Evolutionary conservation across 2,797 vertebrate species (phyloP).

Genomic region (Propithecus deckenii): DNA sequence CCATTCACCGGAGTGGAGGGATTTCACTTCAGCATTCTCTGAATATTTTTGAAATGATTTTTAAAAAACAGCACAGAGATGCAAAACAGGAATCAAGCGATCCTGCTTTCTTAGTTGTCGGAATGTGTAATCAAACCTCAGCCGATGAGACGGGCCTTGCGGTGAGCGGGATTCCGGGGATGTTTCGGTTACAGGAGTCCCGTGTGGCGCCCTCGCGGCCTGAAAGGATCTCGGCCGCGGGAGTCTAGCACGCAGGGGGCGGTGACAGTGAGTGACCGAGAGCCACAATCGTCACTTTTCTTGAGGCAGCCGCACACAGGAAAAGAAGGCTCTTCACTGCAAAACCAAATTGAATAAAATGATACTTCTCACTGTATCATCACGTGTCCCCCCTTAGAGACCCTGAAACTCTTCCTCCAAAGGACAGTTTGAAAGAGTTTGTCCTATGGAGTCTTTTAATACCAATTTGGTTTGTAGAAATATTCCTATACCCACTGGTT

Average conservation of each 20-base stretch:
- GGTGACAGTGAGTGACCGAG: accelerated
- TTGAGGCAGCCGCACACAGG: neutral
- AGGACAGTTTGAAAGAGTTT: neutral
- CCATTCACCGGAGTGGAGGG: neutral
- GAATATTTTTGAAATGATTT: neutral
- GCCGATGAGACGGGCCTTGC: neutral
- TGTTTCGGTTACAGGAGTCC: neutral
- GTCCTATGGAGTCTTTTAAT: neutral
- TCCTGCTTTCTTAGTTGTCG: neutral
- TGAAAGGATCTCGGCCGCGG: accelerated
- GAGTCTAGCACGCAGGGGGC: accelerated
- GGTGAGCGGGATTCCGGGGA: neutral
- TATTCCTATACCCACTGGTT: neutral
- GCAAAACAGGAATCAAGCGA: neutral
- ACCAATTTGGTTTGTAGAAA: neutral
- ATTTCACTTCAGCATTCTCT: neutral
- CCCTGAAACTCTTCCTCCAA: neutral
- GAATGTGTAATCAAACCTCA: neutral
- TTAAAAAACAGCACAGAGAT: neutral
- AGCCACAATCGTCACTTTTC: accelerated
- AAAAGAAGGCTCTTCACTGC: neutral
- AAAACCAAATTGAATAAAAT: neutral
- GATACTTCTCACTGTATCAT: neutral
- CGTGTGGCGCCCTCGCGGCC: no score
- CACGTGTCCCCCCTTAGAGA: accelerated